phyloP scores from a whole-genome alignment of 2,888 invertebrate species.

The Gisinianus flammeolus region DNA sequence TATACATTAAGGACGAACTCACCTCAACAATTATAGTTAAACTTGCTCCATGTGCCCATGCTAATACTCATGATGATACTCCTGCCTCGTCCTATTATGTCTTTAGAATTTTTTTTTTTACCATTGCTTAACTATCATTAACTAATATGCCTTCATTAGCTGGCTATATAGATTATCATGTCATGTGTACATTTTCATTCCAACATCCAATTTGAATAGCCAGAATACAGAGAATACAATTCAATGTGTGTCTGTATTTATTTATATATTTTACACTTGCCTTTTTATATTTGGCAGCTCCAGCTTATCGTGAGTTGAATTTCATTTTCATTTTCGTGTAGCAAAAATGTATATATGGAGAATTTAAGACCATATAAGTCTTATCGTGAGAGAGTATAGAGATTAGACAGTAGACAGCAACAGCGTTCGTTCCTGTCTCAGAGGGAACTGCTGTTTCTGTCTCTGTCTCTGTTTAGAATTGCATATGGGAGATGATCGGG shows the following conservation, averaged over 20 bases:
- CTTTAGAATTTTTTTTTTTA: too few relatives aligned
- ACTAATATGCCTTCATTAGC: slow-evolving; percentile 1
- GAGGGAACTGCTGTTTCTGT: too few relatives aligned
- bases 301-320: background rate
- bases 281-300: background rate
- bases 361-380: too few relatives aligned
- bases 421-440: too few relatives aligned
- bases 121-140: background rate
- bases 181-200: background rate
- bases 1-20: too few relatives aligned
- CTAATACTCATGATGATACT: too few relatives aligned
- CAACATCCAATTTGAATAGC: background rate
- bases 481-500: too few relatives aligned
- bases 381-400: background rate
- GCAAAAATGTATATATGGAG: too few relatives aligned
- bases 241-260: background rate
- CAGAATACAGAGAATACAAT: background rate
- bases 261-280: background rate
- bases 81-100: too few relatives aligned
- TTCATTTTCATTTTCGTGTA: background rate
- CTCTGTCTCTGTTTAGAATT: too few relatives aligned
- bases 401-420: background rate
- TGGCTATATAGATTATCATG: slow-evolving; percentile 1
- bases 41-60: too few relatives aligned
- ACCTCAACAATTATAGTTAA: too few relatives aligned